Conservation (phyloP, 1,140 invertebrate genomes). For the Drosophila nigrodunni region DNA sequence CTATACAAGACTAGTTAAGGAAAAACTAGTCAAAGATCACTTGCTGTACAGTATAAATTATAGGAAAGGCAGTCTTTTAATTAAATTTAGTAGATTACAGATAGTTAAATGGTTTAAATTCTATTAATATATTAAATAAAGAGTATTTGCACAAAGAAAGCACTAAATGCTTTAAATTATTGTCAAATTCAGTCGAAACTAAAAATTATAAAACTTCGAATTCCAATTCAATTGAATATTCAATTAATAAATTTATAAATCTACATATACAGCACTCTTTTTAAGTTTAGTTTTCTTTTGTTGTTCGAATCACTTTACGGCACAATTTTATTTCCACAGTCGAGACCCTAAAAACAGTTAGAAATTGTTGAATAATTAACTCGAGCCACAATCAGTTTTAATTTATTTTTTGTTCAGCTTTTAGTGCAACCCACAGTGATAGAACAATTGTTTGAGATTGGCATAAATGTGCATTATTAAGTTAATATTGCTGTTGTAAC, state of each 20-base stretch:
- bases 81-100: too few relatives aligned
- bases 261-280: too few relatives aligned
- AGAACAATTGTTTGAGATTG: not conserved
- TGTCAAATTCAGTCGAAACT: too few relatives aligned
- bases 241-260: not conserved
- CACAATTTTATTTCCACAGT: conserved; percentile 4
- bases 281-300: too few relatives aligned
- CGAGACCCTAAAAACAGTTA: conserved; percentile 16
- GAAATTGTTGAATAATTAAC: conserved; percentile 29
- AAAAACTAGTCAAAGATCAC: not conserved
- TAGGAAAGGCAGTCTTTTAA: too few relatives aligned
- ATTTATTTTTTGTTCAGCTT: not conserved
- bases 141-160: too few relatives aligned
- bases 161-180: too few relatives aligned
- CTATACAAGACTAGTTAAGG: conserved; percentile 1
- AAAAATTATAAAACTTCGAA: too few relatives aligned
- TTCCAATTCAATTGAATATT: too few relatives aligned
- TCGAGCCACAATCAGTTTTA: conserved; percentile 14
- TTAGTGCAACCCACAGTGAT: not conserved
- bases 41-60: not conserved
- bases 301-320: not conserved
- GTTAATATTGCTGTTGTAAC: not conserved
- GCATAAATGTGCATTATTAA: conserved; percentile 15
- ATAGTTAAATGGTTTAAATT: too few relatives aligned
- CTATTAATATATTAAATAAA: too few relatives aligned